Evolutionary conservation across 1,140 invertebrate genomes (phyloP).

Genomic region (Cyclargus thomasi): DNA sequence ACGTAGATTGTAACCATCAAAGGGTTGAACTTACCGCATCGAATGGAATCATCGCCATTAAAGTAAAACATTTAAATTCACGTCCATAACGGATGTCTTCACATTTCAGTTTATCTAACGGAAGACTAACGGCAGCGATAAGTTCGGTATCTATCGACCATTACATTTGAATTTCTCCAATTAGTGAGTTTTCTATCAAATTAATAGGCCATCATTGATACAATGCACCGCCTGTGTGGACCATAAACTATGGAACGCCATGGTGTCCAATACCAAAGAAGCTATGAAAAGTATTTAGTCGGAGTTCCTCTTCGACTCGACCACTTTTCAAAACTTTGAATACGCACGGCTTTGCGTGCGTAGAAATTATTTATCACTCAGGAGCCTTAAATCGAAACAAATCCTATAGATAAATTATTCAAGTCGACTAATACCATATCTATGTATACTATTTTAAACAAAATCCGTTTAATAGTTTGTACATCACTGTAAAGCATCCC

Average conservation of each 20-base stretch:
- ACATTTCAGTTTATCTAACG: slow-evolving; percentile 30
- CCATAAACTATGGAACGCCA: not conserved
- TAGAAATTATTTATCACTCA: too few species aligned
- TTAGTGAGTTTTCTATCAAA: slow-evolving; percentile 52
- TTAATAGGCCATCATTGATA: slow-evolving; percentile 44
- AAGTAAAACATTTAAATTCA: not conserved
- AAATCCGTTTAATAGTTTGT: too few species aligned
- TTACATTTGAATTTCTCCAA: slow-evolving; percentile 44
- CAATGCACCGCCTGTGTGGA: slow-evolving; percentile 28
- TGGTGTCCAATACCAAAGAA: not conserved
- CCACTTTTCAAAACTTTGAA: too few species aligned
- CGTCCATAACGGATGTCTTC: slow-evolving; percentile 1
- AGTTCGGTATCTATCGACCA: slow-evolving; percentile 29
- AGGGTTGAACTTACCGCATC: not conserved
- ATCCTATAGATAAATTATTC: too few species aligned
- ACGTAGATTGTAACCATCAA: too few species aligned
- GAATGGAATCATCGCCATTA: not conserved
- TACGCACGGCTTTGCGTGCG: too few species aligned
- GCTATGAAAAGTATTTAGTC: not conserved
- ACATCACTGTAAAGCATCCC: too few species aligned
- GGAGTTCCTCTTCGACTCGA: not conserved
- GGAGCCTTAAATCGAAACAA: too few species aligned
- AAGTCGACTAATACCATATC: too few species aligned
- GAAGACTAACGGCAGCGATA: slow-evolving; percentile 34
- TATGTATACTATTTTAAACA: too few species aligned